Conservation (phyloP, 2,113 vertebrate genomes). For the Marcusenius ussheri region DNA sequence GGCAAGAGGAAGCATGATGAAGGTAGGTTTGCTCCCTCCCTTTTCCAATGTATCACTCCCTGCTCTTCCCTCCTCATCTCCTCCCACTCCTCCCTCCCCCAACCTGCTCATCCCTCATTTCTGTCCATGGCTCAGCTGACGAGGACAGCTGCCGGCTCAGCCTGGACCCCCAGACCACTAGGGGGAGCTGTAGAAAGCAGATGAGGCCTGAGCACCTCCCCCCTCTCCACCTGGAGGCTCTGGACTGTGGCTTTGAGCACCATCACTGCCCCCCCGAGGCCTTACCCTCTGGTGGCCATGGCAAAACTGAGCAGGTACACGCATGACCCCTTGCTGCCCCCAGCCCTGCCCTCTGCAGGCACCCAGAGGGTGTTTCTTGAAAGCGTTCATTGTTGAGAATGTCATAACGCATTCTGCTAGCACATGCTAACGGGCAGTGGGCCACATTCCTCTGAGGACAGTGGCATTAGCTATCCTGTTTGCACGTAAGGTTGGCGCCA, state of each 20-base stretch:
- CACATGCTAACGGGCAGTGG: neutral
- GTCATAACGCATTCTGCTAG: neutral
- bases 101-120: neutral
- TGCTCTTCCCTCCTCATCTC: neutral
- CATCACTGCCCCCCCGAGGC: slow-evolving; percentile 71
- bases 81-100: neutral
- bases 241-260: slow-evolving; percentile 69
- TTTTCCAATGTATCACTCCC: neutral
- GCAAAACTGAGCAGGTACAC: slow-evolving; percentile 77
- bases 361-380: neutral
- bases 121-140: slow-evolving; percentile 59
- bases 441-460: neutral
- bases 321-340: neutral
- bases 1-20: slow-evolving; percentile 79
- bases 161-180: slow-evolving; percentile 74
- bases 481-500: neutral
- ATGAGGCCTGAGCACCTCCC: slow-evolving; percentile 70
- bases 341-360: neutral
- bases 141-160: slow-evolving; percentile 81
- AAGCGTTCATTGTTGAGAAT: neutral
- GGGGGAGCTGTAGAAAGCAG: slow-evolving; percentile 67
- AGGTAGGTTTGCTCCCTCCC: slow-evolving; percentile 61
- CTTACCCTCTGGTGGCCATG: slow-evolving; percentile 60
- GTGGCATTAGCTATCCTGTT: neutral
- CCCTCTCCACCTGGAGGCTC: slow-evolving; percentile 65